Conservation (phyloP, 1,140 invertebrate genomes). For the Hypsibius dujardini region DNA sequence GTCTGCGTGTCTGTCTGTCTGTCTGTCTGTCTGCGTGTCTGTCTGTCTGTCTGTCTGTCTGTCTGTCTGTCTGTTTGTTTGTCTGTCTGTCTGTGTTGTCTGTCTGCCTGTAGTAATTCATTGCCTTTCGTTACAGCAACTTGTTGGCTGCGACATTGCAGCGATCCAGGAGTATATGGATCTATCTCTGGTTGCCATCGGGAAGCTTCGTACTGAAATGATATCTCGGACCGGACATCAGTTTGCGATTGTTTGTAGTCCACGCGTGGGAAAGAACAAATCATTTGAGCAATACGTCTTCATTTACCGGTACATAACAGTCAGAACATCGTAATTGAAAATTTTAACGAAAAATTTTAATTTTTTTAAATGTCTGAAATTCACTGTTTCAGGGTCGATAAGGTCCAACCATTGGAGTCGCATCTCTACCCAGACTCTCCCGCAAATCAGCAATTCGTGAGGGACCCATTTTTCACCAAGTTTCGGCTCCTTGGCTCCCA, state of each 20-base stretch:
- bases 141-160: background rate
- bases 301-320: background rate
- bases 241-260: background rate
- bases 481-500: background rate
- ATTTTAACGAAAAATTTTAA: background rate
- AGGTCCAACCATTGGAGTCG: background rate
- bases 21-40: too few species aligned
- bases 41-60: too few species aligned
- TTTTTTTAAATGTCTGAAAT: background rate
- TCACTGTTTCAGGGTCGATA: background rate
- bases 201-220: background rate
- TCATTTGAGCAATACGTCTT: constrained; percentile 1
- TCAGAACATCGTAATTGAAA: background rate
- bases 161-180: constrained; percentile 2
- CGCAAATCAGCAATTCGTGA: background rate
- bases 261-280: background rate
- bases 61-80: too few species aligned
- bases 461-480: constrained; percentile 1
- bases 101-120: too few species aligned
- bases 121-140: background rate
- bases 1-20: too few species aligned
- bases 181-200: background rate
- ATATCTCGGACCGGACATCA: background rate
- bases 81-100: too few species aligned
- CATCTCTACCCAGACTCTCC: background rate